These are phyloP conservation scores for Catharus ustulatus DNA, from an alignment of 2,797 vertebrate species.

Conservation along the genomic window DNA sequence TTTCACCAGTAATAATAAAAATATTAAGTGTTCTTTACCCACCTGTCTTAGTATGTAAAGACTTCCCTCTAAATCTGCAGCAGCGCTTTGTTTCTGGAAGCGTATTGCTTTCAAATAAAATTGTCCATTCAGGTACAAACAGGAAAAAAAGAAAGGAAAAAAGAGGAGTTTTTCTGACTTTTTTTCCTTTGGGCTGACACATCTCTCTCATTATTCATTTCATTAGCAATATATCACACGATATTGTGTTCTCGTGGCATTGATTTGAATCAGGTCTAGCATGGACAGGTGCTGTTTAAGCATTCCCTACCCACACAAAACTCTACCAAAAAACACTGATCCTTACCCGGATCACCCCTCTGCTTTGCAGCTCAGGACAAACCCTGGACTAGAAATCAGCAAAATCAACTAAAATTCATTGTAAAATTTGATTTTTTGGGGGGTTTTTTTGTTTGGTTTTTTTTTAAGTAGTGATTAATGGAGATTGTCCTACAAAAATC, in stretches of 20 bases:
- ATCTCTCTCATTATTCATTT: neutral
- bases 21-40: neutral
- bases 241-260: neutral
- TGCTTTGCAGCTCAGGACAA: neutral
- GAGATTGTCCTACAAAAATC: neutral
- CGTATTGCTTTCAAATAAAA: neutral
- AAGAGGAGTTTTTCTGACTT: neutral
- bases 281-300: neutral
- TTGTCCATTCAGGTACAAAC: neutral
- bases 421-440: neutral
- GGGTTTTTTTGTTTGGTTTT: neutral
- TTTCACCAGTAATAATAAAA: neutral
- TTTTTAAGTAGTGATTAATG: neutral
- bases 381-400: neutral
- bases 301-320: neutral
- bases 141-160: neutral
- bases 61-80: neutral
- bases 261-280: neutral
- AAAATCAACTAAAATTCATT: neutral
- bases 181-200: neutral
- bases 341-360: neutral
- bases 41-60: neutral
- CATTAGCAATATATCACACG: neutral
- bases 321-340: neutral
- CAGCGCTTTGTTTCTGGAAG: neutral